Evolutionary conservation across 2,888 invertebrate species (phyloP), one percentile per base, ranked within the genome.

Genomic region (Automeris io): DNA sequence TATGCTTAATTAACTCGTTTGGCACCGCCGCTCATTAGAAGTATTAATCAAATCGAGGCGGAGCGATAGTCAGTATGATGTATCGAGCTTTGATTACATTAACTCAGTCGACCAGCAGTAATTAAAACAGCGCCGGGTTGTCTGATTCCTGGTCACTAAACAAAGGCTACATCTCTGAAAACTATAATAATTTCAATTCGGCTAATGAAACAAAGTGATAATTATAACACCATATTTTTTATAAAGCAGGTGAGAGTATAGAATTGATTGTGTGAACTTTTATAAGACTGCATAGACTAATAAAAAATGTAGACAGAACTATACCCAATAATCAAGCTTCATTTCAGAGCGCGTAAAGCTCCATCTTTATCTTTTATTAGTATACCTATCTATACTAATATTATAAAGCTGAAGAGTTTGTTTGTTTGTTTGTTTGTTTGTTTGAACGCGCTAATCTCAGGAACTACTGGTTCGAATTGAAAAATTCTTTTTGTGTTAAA

Each of bases 41-140:
- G 72, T 83, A 85, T 86, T 83, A 86, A 85, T 86, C 83, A 85
- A 86, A 82, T 60, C 72, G 68, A 79, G 79, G 77, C 76, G 76
- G 77, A 61, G 76, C 75, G 78, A 82, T 82, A 80, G 80, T 60
- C 68, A 74, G 75, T 76, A 77, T 83, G 86, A 85, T 85, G 83
- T 79, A 83, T 83, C 73, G 82, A 79, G 69, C 77, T 85, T 85
- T 86, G 83, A 86, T 86, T 85, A 82, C 79, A 83, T 83, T 86
- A 86, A 80, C 81, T 74, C 74, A 67, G 70, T 71, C 68, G 67
- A 60, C 62, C 59, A 60, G 54, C 62, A 65, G 70, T 85, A 85
- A 86, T 86, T 85, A 85, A 85, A 76, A 80, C 70, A 72, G 65
- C 78, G 72, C 72, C 75, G 74, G 70, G 75, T 67, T 68, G 71